These are phyloP conservation scores for Drosophila hamatofila DNA, from an alignment of 2,888 invertebrate species.

Conservation along the genomic window DNA sequence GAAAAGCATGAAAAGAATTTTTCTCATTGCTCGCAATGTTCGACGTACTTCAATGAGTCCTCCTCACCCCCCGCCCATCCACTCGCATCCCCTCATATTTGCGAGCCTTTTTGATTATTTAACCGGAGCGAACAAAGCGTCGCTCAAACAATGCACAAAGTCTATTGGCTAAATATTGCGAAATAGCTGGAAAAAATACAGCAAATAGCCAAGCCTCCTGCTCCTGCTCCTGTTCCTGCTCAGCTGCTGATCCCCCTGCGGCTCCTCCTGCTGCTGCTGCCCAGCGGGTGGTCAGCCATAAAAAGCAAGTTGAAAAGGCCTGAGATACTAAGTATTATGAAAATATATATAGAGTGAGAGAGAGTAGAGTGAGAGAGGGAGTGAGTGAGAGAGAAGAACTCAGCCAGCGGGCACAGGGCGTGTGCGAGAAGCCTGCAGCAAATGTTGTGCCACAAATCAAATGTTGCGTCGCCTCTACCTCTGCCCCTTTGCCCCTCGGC, in stretches of 20 bases:
- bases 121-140: slow-evolving; percentile 64
- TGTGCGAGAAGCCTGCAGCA: slow-evolving; percentile 63
- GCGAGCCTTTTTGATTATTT: slow-evolving; percentile 57
- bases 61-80: background rate
- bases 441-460: slow-evolving; percentile 77
- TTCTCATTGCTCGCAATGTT: slow-evolving; percentile 20
- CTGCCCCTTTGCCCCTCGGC: background rate
- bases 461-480: slow-evolving; percentile 31
- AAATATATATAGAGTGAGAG: background rate
- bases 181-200: slow-evolving; percentile 21
- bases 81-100: background rate
- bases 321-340: slow-evolving; percentile 32
- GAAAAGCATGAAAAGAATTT: slow-evolving; percentile 63
- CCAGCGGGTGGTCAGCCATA: slow-evolving; percentile 55
- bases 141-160: slow-evolving; percentile 67
- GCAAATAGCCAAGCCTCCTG: background rate
- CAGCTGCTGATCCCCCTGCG: background rate
- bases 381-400: background rate
- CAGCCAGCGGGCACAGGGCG: background rate
- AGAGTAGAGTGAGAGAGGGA: background rate
- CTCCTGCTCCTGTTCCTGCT: background rate
- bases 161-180: slow-evolving; percentile 75
- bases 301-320: slow-evolving; percentile 27
- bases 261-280: background rate
- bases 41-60: background rate